Evolutionary conservation across 2,113 vertebrate genomes (phyloP).

Genomic region (Stictonetta naevosa): DNA sequence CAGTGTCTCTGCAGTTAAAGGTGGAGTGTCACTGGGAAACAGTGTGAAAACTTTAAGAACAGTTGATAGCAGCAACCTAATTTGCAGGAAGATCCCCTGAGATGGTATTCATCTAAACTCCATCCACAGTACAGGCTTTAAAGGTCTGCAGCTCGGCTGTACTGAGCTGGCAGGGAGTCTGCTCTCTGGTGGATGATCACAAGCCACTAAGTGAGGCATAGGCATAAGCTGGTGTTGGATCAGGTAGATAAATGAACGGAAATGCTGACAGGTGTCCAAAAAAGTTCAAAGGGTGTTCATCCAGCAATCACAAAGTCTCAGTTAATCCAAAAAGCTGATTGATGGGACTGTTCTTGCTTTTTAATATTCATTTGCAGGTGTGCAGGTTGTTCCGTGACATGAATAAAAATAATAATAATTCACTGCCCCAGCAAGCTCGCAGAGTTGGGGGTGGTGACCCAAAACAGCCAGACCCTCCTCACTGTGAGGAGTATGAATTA

Average conservation of each 20-base stretch:
- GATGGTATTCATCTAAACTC: neutral
- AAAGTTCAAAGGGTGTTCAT: neutral
- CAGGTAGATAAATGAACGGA: neutral
- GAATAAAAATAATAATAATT: neutral
- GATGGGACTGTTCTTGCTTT: neutral
- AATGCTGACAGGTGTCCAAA: neutral
- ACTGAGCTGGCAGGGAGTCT: neutral
- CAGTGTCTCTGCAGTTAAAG: neutral
- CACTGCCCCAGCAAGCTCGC: neutral
- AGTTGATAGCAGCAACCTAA: neutral
- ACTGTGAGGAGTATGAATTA: neutral
- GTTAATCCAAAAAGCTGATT: neutral
- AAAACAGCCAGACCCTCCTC: neutral
- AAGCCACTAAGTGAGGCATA: neutral
- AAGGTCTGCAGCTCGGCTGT: neutral
- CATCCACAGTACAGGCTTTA: neutral
- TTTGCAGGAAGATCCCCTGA: neutral
- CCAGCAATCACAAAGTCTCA: neutral
- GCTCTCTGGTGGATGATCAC: neutral
- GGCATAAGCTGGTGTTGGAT: neutral
- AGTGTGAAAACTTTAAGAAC: neutral
- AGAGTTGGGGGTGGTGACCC: neutral
- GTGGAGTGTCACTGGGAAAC: neutral
- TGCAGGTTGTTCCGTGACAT: neutral
- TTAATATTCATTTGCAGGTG: neutral